Evolutionary conservation across 2,113 vertebrate species (phyloP).

Genomic region (Lynx canadensis): DNA sequence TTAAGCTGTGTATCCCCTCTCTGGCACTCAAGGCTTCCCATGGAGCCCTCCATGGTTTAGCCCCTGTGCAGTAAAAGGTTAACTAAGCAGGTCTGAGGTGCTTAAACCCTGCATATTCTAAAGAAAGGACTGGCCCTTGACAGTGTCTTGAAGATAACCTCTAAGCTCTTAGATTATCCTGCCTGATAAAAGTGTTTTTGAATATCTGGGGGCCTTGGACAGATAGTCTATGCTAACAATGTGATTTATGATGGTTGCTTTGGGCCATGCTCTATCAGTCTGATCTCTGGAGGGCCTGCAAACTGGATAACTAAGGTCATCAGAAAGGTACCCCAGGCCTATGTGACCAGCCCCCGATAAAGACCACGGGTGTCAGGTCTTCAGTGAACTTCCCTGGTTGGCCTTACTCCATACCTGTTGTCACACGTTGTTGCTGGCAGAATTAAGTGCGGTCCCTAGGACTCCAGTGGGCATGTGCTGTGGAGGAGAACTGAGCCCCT

Average conservation of each 20-base stretch:
- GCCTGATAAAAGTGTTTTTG: neutral
- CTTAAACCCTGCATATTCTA: neutral
- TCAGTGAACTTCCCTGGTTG: neutral
- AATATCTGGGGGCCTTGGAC: neutral
- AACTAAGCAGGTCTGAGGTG: neutral
- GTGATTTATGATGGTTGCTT: neutral
- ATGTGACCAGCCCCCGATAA: neutral
- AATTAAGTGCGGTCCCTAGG: neutral
- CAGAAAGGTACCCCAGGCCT: neutral
- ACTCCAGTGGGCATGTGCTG: neutral
- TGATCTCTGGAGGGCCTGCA: neutral
- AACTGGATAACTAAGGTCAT: neutral
- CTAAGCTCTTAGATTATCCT: neutral
- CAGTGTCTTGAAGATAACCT: neutral
- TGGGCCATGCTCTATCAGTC: neutral
- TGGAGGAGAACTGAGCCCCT: too few species aligned
- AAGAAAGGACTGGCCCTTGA: neutral
- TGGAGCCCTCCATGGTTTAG: neutral
- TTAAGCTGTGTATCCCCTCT: neutral
- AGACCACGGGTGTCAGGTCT: neutral
- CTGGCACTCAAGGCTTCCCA: neutral
- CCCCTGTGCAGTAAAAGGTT: neutral
- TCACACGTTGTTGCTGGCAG: neutral
- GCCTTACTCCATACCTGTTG: neutral
- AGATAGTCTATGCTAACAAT: neutral